phyloP scores from a whole-genome alignment of 2,113 vertebrate genomes.

The Pampusana beccarii region DNA sequence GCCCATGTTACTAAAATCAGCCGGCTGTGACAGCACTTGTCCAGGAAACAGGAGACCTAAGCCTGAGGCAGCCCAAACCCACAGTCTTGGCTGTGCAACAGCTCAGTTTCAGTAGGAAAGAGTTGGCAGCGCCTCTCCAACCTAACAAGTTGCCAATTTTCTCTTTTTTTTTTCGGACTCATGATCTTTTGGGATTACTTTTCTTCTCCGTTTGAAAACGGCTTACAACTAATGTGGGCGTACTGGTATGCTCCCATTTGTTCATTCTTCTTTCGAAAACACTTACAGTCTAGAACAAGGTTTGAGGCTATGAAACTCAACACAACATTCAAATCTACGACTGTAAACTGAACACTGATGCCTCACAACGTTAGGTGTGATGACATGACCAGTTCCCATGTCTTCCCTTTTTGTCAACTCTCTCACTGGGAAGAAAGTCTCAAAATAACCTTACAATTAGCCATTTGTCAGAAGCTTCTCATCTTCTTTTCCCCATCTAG shows the following conservation, averaged over 20 bases:
- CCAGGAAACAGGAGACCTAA: constrained; percentile 33
- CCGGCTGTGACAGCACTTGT: background rate
- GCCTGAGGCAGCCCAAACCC: constrained; percentile 14
- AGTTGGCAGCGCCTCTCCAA: background rate
- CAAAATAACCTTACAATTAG: background rate
- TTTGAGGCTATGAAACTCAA: background rate
- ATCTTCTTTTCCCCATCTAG: background rate
- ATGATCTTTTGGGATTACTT: background rate
- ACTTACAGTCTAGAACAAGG: background rate
- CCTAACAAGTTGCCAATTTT: background rate
- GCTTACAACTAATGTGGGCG: background rate
- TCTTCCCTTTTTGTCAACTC: background rate
- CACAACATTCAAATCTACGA: background rate
- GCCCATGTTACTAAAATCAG: background rate
- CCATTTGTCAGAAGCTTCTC: background rate
- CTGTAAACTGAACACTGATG: background rate
- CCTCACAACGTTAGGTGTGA: background rate
- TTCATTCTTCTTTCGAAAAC: background rate
- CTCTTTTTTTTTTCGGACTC: background rate
- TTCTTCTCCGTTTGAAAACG: background rate
- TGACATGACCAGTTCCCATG: background rate
- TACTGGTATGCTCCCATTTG: background rate
- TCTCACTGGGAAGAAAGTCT: background rate
- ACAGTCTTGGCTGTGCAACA: background rate
- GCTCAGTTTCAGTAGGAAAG: background rate